phyloP scores from a whole-genome alignment of 2,797 vertebrate species.

The Falco berigora region DNA sequence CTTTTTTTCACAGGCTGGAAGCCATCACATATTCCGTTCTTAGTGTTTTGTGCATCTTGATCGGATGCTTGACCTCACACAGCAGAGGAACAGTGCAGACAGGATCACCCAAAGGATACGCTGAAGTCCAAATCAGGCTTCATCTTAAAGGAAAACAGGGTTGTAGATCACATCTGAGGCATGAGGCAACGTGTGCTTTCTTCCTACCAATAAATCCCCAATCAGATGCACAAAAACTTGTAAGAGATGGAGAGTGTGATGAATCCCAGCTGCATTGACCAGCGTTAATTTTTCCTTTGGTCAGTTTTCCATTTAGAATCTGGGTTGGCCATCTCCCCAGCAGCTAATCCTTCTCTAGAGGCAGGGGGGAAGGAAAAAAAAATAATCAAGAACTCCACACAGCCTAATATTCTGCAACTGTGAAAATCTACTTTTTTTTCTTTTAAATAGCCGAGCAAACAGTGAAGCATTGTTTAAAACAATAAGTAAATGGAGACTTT shows the following conservation, averaged over 20 bases:
- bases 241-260: neutral
- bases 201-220: neutral
- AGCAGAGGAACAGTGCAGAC: neutral
- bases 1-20: neutral
- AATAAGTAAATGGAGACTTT: neutral
- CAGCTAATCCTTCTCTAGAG: slow-evolving; percentile 13
- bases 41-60: neutral
- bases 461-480: neutral
- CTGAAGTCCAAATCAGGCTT: neutral
- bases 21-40: neutral
- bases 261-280: slow-evolving; percentile 29
- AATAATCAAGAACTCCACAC: neutral
- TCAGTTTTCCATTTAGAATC: slow-evolving; percentile 33
- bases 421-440: neutral
- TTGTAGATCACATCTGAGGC: slow-evolving; percentile 1
- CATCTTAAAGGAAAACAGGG: neutral
- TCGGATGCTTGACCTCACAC: neutral
- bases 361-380: neutral
- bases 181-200: neutral
- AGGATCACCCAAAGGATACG: neutral
- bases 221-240: neutral
- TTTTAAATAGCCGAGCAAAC: neutral
- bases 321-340: slow-evolving; percentile 36
- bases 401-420: neutral
- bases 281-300: neutral